phyloP scores from a whole-genome alignment of 2,113 vertebrate species.

The Holacanthus passer region DNA sequence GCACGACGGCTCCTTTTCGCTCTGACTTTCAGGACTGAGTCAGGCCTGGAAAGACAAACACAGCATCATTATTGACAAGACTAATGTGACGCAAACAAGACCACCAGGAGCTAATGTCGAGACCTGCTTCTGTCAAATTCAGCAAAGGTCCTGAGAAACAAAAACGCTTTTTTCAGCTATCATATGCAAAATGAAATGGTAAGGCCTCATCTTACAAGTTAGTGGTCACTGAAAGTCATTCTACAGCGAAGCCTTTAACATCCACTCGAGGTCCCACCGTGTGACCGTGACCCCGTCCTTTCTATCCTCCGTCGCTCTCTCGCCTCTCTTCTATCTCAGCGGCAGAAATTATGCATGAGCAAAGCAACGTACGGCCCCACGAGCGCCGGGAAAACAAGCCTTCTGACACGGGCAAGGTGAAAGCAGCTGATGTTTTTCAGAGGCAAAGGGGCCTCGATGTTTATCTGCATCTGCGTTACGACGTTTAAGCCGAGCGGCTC shows the following conservation, averaged over 20 bases:
- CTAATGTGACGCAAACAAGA: not conserved
- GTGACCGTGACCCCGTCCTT: not conserved
- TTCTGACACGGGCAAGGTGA: conserved; percentile 10
- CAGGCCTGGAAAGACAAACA: not conserved
- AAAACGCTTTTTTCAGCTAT: not conserved
- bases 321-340: conserved; percentile 1
- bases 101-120: not conserved
- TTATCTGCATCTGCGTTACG: conserved; percentile 24
- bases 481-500: not conserved
- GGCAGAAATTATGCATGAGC: conserved; percentile 31
- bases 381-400: conserved; percentile 3
- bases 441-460: not conserved
- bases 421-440: conserved; percentile 11
- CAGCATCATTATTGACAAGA: too few species aligned
- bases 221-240: not conserved
- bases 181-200: not conserved
- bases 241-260: too few species aligned
- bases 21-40: not conserved
- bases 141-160: too few species aligned
- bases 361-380: not conserved
- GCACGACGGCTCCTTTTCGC: too few species aligned
- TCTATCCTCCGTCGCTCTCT: not conserved
- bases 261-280: not conserved
- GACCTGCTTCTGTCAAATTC: too few species aligned
- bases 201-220: not conserved